A percentile compares a stretch with the other conserved stretches of the same genome.
Conservation (phyloP, 2,888 invertebrate genomes). For the Drosophila silvestris region DNA sequence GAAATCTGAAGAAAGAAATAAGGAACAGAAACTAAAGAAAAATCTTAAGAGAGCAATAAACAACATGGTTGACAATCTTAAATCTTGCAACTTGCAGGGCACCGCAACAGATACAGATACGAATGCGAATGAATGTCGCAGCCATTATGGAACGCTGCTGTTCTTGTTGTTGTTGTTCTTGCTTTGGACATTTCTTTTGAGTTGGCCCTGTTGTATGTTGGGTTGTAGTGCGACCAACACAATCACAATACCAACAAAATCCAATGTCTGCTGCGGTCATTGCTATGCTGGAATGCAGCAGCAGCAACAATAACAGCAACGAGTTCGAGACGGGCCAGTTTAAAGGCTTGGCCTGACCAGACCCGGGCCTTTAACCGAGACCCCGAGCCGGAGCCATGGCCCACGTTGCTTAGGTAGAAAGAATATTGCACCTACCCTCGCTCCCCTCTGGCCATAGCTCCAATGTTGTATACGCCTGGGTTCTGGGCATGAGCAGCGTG, state of each 20-base stretch:
- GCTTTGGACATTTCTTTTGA: slow-evolving; percentile 64
- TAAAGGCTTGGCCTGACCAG: slow-evolving; percentile 70
- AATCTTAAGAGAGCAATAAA: slow-evolving; percentile 80
- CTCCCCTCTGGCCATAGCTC: slow-evolving; percentile 23
- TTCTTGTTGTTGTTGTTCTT: slow-evolving; percentile 29
- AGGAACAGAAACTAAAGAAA: slow-evolving; percentile 56
- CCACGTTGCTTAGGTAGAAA: slow-evolving; percentile 65
- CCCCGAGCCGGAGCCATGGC: slow-evolving; percentile 30
- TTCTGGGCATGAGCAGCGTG: slow-evolving; percentile 15
- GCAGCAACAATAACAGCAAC: slow-evolving; percentile 26
- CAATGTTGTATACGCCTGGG: slow-evolving; percentile 34
- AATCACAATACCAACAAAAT: slow-evolving; percentile 56
- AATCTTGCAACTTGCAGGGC: slow-evolving; percentile 74
- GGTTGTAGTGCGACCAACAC: slow-evolving; percentile 50
- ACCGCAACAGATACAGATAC: slow-evolving; percentile 67
- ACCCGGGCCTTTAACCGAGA: slow-evolving; percentile 36
- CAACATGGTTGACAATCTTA: slow-evolving; percentile 83
- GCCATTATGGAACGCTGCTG: slow-evolving; percentile 69
- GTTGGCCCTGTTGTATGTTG: slow-evolving; percentile 27
- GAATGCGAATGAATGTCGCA: slow-evolving; percentile 80
- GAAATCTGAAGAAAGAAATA: slow-evolving; percentile 32
- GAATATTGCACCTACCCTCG: slow-evolving; percentile 24
- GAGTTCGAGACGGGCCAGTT: slow-evolving; percentile 57
- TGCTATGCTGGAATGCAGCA: slow-evolving; percentile 78
- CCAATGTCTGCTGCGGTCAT: slow-evolving; percentile 74